These are phyloP conservation scores for Gambusia holbrooki DNA, from an alignment of 2,113 vertebrate genomes.

Conservation along the genomic window DNA sequence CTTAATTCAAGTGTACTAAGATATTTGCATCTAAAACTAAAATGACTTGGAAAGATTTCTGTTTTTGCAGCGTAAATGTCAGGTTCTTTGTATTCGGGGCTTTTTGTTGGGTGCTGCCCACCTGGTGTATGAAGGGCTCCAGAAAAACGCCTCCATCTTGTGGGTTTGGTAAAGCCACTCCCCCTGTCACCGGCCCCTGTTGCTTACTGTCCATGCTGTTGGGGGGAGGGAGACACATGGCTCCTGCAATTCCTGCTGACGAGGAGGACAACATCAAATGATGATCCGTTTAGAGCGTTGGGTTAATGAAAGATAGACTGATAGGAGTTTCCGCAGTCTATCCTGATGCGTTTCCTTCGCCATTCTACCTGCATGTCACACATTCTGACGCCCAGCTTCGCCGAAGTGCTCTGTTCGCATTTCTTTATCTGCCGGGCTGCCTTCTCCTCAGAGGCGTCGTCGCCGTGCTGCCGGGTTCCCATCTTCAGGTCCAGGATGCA, in stretches of 20 bases:
- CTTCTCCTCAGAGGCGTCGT: conserved; percentile 97
- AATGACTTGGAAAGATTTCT: too few species aligned
- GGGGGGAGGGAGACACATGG: conserved; percentile 99
- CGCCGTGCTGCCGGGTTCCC: conserved; percentile 96
- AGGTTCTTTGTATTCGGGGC: too few species aligned
- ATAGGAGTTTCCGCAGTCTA: background rate
- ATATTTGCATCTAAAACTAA: too few species aligned
- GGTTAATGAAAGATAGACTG: conserved; percentile 30
- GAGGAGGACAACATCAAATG: conserved; percentile 58
- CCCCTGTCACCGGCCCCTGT: conserved; percentile 74
- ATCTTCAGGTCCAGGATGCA: conserved; percentile 99
- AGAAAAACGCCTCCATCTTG: conserved; percentile 87
- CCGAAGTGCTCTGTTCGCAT: conserved; percentile 96
- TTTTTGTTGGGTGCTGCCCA: background rate
- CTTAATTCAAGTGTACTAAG: too few species aligned
- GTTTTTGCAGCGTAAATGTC: too few species aligned
- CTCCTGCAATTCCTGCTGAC: conserved; percentile 80
- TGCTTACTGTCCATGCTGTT: conserved; percentile 90
- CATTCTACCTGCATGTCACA: conserved; percentile 93
- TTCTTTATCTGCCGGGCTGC: conserved; percentile 97
- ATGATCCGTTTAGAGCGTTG: too few species aligned
- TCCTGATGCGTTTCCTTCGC: background rate
- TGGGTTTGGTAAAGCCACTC: conserved; percentile 71
- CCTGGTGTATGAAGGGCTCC: conserved; percentile 98
- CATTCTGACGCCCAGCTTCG: conserved; percentile 91